Base-by-base conservation (phyloP, 2,888 invertebrate species). In the Ennomos erosarius region DNA sequence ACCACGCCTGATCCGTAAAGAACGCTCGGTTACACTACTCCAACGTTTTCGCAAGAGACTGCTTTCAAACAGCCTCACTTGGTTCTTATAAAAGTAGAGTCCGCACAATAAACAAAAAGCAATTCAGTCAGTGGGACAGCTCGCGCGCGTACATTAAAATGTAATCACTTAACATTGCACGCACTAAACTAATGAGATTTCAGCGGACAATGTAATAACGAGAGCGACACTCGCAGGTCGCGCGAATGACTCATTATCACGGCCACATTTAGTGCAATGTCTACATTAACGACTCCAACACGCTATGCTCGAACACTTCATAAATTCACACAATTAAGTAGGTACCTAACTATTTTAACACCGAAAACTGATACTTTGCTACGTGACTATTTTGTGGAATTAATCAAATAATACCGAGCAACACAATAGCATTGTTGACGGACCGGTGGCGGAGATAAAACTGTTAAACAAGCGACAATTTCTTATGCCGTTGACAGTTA, bases 101-200 rank as follows among this genome's bases (percentile, higher is more conserved):
- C 72, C 75, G 73, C 68, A 78, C 73, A 78, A 78, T 76, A 82
- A 84, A 84, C 81, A 84, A 84, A 82, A 81, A 77, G 73, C 75
- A 73, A 78, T 78, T 78, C 73, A 76, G 77, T 76, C 80, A 81
- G 77, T 75, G 79, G 75, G 81, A 78, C 84, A 77, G 73, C 55
- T 71, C 73, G 72, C 74, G 74, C 76, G 77, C 71, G 68, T 73
- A 82, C 84, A 84, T 85, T 86, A 85, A 86, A 88, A 88, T 84
- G 84, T 90, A 89, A 88, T 89, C 88, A 88, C 86, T 89, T 87
- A 86, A 86, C 85, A 85, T 78, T 81, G 85, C 87, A 88, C 88
- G 87, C 88, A 88, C 85, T 79, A 82, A 79, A 87, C 85, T 88
- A 91, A 91, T 89, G 88, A 88, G 88, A 89, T 90, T 89, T 89